These are phyloP conservation scores for Gadopsis marmoratus DNA, from an alignment of 2,797 vertebrate genomes.

Conservation along the genomic window DNA sequence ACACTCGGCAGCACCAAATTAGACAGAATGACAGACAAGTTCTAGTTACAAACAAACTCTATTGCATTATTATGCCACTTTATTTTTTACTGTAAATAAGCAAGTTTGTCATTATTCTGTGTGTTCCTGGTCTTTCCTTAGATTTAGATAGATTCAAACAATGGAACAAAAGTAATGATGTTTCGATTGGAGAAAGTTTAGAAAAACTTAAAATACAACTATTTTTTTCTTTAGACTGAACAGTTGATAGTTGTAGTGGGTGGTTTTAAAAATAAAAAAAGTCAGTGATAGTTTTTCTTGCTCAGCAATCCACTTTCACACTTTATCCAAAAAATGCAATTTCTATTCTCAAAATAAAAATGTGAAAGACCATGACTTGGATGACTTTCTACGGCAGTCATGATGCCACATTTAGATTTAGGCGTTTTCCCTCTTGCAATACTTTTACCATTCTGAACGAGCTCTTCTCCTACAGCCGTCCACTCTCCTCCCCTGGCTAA, in stretches of 20 bases:
- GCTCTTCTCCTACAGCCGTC: conserved; percentile 68
- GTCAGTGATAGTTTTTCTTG: too few relatives aligned
- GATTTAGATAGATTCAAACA: background rate
- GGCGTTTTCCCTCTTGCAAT: background rate
- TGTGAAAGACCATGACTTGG: background rate
- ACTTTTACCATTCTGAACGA: conserved; percentile 13
- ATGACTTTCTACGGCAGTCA: background rate
- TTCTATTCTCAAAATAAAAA: background rate
- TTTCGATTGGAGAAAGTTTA: background rate
- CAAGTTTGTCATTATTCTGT: background rate
- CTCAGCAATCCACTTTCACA: background rate
- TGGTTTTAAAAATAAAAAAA: too few relatives aligned
- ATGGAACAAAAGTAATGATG: background rate
- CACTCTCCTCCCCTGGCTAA: conserved; percentile 72
- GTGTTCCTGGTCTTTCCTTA: background rate
- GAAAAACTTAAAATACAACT: background rate
- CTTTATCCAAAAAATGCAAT: background rate
- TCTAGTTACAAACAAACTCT: too few relatives aligned
- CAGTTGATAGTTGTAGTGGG: background rate
- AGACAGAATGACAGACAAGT: too few relatives aligned
- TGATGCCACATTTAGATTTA: background rate
- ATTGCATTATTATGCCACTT: background rate
- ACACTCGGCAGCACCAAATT: too few relatives aligned
- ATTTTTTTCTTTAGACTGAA: background rate
- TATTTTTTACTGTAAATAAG: background rate